These are phyloP conservation scores for Seira sanloemensis DNA, from an alignment of 2,888 invertebrate genomes.

Conservation along the genomic window DNA sequence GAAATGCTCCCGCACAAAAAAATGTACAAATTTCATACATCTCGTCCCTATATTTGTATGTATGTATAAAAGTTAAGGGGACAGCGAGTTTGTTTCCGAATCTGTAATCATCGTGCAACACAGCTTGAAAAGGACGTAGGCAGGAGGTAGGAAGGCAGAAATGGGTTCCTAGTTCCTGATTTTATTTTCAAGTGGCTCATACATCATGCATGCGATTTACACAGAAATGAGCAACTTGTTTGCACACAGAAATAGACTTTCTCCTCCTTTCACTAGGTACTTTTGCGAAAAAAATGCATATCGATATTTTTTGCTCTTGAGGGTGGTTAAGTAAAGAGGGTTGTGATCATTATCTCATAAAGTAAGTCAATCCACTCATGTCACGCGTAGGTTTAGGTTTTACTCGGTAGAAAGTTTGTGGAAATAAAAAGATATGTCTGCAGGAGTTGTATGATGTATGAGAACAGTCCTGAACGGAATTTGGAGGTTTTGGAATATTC, in stretches of 20 bases:
- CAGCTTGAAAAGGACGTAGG: neutral
- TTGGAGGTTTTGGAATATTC: too few species aligned
- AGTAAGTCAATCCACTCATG: neutral
- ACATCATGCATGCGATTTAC: constrained; percentile 23
- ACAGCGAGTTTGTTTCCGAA: too few species aligned
- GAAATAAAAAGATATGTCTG: too few species aligned
- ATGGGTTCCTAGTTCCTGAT: neutral
- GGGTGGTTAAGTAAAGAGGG: neutral
- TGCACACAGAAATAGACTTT: constrained; percentile 13
- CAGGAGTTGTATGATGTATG: too few species aligned
- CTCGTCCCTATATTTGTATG: too few species aligned
- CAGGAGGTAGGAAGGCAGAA: neutral
- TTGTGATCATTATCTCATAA: neutral
- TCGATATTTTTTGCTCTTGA: neutral
- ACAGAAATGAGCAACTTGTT: constrained; percentile 49
- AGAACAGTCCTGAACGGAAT: too few species aligned
- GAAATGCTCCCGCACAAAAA: too few species aligned
- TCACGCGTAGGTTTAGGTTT: too few species aligned
- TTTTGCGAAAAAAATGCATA: neutral
- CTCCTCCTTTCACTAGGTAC: neutral
- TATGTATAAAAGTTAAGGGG: too few species aligned
- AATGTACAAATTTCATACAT: too few species aligned
- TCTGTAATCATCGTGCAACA: too few species aligned
- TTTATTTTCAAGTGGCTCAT: constrained; percentile 34
- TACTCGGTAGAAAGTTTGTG: too few species aligned